Evolutionary conservation across 2,113 vertebrate species (phyloP).

Genomic region (Brachyhypopomus occidentalis): DNA sequence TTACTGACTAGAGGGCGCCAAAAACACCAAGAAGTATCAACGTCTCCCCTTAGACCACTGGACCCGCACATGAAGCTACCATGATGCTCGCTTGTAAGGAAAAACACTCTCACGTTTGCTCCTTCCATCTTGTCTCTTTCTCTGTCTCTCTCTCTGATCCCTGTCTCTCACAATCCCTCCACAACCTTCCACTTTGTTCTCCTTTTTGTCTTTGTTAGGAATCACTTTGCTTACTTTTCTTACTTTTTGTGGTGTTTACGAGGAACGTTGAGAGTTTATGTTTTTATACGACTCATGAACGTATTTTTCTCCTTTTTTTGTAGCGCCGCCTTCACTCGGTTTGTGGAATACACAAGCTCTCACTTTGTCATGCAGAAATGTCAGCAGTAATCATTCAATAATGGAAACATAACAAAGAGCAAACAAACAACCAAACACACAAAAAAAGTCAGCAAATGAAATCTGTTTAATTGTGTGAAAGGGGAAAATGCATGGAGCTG

Average conservation of each 20-base stretch:
- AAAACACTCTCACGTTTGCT: background rate
- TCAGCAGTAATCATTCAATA: background rate
- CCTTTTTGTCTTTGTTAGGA: background rate
- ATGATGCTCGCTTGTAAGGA: background rate
- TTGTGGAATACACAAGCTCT: background rate
- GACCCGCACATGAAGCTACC: background rate
- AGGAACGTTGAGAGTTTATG: background rate
- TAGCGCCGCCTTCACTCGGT: background rate
- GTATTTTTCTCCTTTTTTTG: background rate
- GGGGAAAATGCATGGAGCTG: background rate
- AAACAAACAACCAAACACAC: background rate
- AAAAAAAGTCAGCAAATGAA: background rate
- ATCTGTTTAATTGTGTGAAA: background rate
- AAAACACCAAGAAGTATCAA: constrained; percentile 1
- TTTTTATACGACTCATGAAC: background rate
- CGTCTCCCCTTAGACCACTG: too few species aligned
- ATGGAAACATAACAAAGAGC: constrained; percentile 25
- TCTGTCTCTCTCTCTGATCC: background rate
- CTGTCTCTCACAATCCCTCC: background rate
- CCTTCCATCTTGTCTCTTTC: background rate
- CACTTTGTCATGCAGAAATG: background rate
- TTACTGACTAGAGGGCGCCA: constrained; percentile 26
- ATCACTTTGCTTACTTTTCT: background rate
- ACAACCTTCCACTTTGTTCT: background rate
- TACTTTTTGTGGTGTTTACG: background rate